A percentile compares a stretch with the other conserved stretches of the same genome.
Evolutionary conservation across 1,140 invertebrate species (phyloP).

Genomic region (Drosophila athabasca): DNA sequence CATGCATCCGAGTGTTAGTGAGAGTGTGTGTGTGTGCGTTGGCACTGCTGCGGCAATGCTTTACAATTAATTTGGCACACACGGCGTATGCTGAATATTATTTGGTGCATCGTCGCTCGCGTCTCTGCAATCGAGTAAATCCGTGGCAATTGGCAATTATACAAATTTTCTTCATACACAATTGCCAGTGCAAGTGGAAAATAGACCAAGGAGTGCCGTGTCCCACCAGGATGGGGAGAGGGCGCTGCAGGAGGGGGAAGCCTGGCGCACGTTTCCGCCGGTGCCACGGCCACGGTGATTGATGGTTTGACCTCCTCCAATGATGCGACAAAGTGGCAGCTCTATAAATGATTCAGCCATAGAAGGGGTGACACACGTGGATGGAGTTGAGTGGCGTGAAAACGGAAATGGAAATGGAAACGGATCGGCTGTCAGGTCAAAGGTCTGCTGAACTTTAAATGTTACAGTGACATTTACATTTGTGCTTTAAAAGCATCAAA

Average conservation of each 20-base stretch:
- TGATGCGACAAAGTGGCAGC: slow-evolving; percentile 62
- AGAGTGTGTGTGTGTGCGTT: slow-evolving; percentile 14
- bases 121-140: slow-evolving; percentile 74
- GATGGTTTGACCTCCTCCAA: slow-evolving; percentile 71
- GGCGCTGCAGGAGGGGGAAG: neutral
- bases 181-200: slow-evolving; percentile 48
- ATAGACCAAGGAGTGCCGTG: slow-evolving; percentile 18
- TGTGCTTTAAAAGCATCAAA: slow-evolving; percentile 39
- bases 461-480: slow-evolving; percentile 53
- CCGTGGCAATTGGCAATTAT: slow-evolving; percentile 79
- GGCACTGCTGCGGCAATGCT: slow-evolving; percentile 46
- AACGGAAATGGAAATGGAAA: slow-evolving; percentile 6
- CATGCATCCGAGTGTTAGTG: neutral
- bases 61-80: slow-evolving; percentile 79
- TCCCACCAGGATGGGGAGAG: neutral
- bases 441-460: slow-evolving; percentile 67
- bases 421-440: slow-evolving; percentile 46
- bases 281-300: slow-evolving; percentile 49
- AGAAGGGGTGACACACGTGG: neutral
- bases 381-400: neutral
- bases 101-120: slow-evolving; percentile 39
- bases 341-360: slow-evolving; percentile 55
- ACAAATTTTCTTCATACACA: slow-evolving; percentile 70
- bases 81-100: slow-evolving; percentile 55
- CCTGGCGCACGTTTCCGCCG: slow-evolving; percentile 1